A percentile compares a stretch with the other conserved stretches of the same genome.
phyloP scores from a whole-genome alignment of 2,797 vertebrate genomes.

The Hirundo rustica region DNA sequence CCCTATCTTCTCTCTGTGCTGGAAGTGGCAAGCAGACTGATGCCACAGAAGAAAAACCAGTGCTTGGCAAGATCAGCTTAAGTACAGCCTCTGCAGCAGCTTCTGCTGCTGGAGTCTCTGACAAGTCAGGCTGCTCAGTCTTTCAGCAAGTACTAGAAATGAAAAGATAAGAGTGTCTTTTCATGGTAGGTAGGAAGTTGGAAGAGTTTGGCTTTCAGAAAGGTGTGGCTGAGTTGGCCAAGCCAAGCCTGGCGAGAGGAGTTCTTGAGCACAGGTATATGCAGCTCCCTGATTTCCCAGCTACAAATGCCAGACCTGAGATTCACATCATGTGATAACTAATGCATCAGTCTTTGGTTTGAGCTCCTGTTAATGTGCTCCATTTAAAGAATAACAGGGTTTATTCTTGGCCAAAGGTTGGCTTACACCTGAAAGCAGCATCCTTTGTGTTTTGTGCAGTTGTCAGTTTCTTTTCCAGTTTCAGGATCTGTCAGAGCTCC shows the following conservation, averaged over 20 bases:
- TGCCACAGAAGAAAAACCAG: not conserved
- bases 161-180: slow-evolving; percentile 24
- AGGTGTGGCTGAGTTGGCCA: not conserved
- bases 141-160: slow-evolving; percentile 38
- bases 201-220: slow-evolving; percentile 18
- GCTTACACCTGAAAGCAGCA: not conserved
- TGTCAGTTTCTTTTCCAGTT: not conserved
- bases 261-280: not conserved
- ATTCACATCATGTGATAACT: not conserved
- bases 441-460: not conserved
- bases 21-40: not conserved
- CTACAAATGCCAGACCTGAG: not conserved
- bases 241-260: not conserved
- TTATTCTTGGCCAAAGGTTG: not conserved
- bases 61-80: not conserved
- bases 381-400: not conserved
- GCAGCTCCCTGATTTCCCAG: not conserved
- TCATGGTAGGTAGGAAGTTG: slow-evolving; percentile 21
- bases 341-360: not conserved
- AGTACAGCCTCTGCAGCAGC: not conserved
- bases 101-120: not conserved
- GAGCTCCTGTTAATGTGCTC: not conserved
- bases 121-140: slow-evolving; percentile 1
- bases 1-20: not conserved
- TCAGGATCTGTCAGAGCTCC: not conserved